Conservation (phyloP, 1,140 invertebrate species). For the Cydia splendana region DNA sequence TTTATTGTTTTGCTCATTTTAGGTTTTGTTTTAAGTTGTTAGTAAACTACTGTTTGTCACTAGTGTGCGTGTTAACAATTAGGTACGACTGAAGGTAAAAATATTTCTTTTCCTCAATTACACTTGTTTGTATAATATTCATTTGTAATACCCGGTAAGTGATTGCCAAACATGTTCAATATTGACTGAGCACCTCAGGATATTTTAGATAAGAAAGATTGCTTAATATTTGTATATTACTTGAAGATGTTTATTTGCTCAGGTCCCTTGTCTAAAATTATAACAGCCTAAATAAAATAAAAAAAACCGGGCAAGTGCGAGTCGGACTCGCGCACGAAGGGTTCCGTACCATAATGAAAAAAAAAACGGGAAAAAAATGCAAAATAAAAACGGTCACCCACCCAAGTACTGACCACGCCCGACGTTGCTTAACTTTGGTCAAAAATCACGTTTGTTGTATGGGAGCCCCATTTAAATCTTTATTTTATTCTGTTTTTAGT, state of each 20-base stretch:
- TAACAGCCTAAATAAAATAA: too few species aligned
- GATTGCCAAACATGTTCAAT: not conserved
- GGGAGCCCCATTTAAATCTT: too few species aligned
- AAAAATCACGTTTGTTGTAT: too few species aligned
- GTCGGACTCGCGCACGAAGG: too few species aligned
- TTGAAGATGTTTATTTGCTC: not conserved
- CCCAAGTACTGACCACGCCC: too few species aligned
- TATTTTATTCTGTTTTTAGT: too few species aligned
- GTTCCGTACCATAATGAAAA: too few species aligned
- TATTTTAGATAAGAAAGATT: slow-evolving; percentile 9
- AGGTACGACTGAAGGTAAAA: not conserved
- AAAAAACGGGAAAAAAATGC: too few species aligned
- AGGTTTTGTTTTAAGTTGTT: not conserved
- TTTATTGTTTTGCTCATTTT: slow-evolving; percentile 24
- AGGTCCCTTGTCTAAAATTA: not conserved
- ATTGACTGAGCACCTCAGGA: not conserved
- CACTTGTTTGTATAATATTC: slow-evolving; percentile 10
- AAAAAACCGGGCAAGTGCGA: too few species aligned
- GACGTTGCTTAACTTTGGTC: too few species aligned
- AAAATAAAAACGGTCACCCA: too few species aligned
- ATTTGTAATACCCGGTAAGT: not conserved
- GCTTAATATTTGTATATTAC: not conserved
- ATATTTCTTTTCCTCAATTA: not conserved
- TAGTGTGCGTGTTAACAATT: not conserved
- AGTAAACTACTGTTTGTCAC: not conserved